Evolutionary conservation across 2,797 vertebrate genomes (phyloP).

Genomic region (Serranus cabrilla): DNA sequence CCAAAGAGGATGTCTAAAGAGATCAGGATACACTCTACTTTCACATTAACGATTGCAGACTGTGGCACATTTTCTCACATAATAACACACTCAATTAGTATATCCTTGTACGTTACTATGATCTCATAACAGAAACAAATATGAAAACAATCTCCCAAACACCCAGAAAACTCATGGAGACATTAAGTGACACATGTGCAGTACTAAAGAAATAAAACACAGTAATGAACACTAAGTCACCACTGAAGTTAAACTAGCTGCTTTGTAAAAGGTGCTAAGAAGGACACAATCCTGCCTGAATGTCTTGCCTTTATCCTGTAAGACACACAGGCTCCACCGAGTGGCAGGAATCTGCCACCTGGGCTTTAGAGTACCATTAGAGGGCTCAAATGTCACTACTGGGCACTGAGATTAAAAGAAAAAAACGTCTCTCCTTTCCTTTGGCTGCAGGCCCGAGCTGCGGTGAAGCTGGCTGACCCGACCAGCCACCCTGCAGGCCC

Average conservation of each 20-base stretch:
- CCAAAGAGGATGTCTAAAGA: constrained; percentile 31
- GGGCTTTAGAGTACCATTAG: constrained; percentile 54
- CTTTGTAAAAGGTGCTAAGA: background rate
- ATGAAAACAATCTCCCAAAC: constrained; percentile 2
- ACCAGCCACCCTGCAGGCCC: constrained; percentile 52
- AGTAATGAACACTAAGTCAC: background rate
- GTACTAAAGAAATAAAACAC: background rate
- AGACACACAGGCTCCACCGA: constrained; percentile 40
- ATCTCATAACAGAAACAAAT: background rate
- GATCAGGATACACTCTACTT: constrained; percentile 41
- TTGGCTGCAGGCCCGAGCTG: constrained; percentile 63
- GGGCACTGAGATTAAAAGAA: constrained; percentile 47
- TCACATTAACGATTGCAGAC: constrained; percentile 6
- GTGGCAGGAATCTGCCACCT: constrained; percentile 74
- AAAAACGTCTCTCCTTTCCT: constrained; percentile 33
- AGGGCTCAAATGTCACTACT: constrained; percentile 69
- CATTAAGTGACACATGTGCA: background rate
- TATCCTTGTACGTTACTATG: background rate
- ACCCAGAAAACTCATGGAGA: background rate
- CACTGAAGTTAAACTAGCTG: background rate
- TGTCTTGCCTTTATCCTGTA: constrained; percentile 17
- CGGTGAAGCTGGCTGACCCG: constrained; percentile 58
- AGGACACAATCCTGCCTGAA: constrained; percentile 1
- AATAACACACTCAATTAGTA: background rate
- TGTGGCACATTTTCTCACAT: constrained; percentile 13